Base-by-base conservation (phyloP, 2,113 vertebrate genomes). In the Caracal caracal region DNA sequence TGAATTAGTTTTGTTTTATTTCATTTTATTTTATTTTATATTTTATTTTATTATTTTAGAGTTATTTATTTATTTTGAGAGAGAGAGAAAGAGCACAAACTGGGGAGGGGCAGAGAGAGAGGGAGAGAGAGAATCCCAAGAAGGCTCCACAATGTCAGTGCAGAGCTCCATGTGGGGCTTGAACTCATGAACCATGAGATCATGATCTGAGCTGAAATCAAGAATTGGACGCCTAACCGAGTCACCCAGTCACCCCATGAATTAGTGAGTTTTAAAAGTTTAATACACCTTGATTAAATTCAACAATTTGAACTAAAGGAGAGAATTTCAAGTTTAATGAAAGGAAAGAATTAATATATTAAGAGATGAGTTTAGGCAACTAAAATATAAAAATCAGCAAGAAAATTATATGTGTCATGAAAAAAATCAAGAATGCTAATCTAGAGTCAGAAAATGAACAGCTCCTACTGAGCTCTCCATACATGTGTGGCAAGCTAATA, bases 401-500 rank as follows among this genome's bases (percentile, higher is more conserved):
- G 19, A 90, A 95, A 95, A 80, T 30, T 95, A 26, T 75, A 83
- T 65, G 63, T 82, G 56, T 68, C 17, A 61, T 70, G 22, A 80
- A 97, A 88, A 71, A 90, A 92, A 79, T 56, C 30, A 93, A 93
- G 59, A 61, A 80, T 20, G 4, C 1, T 76, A 79, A 82, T 65
- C 70, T 53, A 33, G 35, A 49, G 9, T 51, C 53, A 73, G 33
- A 75, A 59, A 82, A 70, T 88, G 84, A 94, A 35, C 2, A 94
- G 9, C 15, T 73, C 15, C 7, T 51, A 75, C 11, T 87, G 30
- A 87, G 56, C 13, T 68, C 43, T 28, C 22, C 15, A 2, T 51
- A 28, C 4, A n/a, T 4, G 3, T 3, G 15, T 33, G 22, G 1
- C 13, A 47, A 37, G 73, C 26, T 40, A 88, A 84, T 68, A 81